These are phyloP conservation scores for Eufriesea mexicana DNA, from an alignment of 1,140 invertebrate species.

Conservation along the genomic window DNA sequence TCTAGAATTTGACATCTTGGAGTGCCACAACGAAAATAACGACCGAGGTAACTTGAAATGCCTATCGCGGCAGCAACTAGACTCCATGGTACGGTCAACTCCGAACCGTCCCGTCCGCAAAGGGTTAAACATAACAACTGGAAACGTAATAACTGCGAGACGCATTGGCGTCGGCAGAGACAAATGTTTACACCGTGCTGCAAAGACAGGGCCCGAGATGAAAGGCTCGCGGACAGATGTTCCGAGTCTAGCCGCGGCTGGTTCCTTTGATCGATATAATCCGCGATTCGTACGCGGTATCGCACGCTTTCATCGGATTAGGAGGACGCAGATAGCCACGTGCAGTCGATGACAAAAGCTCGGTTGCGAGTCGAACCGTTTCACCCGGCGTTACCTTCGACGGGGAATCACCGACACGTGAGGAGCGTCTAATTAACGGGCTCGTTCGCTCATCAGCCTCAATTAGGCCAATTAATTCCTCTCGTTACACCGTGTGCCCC, in stretches of 20 bases:
- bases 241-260: background rate
- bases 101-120: no score
- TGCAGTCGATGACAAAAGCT: conserved; percentile 1
- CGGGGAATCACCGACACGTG: conserved; percentile 12
- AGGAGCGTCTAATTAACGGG: conserved; percentile 24
- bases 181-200: conserved; percentile 24
- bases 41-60: no score
- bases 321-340: conserved; percentile 2
- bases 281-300: conserved; percentile 50
- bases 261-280: conserved; percentile 55
- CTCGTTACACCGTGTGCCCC: background rate
- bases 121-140: no score
- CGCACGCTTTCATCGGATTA: conserved; percentile 54
- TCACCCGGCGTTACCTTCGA: conserved; percentile 26
- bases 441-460: conserved; percentile 11
- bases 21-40: no score
- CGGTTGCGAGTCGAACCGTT: conserved; percentile 38
- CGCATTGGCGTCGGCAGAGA: background rate
- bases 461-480: conserved; percentile 36
- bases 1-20: no score
- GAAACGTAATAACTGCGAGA: background rate
- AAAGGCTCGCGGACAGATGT: conserved; percentile 47
- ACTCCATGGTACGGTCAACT: no score
- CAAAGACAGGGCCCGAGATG: conserved; percentile 1
- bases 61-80: no score